Base-by-base conservation (phyloP, 2,797 vertebrate species). In the Phrynocephalus guinanensis region DNA sequence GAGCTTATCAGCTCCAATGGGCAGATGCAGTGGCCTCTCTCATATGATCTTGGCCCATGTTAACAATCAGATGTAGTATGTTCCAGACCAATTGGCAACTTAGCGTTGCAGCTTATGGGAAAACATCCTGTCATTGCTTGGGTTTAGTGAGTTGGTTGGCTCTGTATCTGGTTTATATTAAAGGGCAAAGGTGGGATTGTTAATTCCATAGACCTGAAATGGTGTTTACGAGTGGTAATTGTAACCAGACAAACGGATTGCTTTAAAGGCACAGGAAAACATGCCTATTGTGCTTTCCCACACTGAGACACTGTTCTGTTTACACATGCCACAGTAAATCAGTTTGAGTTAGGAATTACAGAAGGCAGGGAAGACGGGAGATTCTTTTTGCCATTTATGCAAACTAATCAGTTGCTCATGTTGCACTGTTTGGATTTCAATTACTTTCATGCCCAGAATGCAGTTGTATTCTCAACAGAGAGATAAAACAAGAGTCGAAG, bases 281-380 rank as follows among this genome's bases (percentile, higher is more conserved):
- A 76, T 9, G 66, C 33, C 67, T 24, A 70, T 5, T 24, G 10
- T 24, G 7, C 75, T 87, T 83, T 83, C 76, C 75, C 67, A 83
- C 68, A 60, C 71, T 83, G 79, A 79, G 50, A 72, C 48, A 77
- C 9, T 28, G 60, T 67, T 87, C 82, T 87, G 79, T 87, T 87
- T 87, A 76, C 10, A 76, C 44, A 77, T 15, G 63, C 63, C 63
- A 77, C 16, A 44, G 82, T 77, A 33, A 24, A 87, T 77, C 66
- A 87, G 24, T 33, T 68, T 71, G 6, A 63, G 33, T 48, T 79
- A 52, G 84, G 30, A 63, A 50, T 78, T 78, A 71, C 33, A 71
- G 66, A 60, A 83, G 50, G 60, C 73, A 78, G 67, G 26, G 44
- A 83, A 56, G 8, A 71, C 70, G 38, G 60, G 30, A 79, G 38